phyloP scores from a whole-genome alignment of 2,113 vertebrate species.

The Apodemus speciosus region DNA sequence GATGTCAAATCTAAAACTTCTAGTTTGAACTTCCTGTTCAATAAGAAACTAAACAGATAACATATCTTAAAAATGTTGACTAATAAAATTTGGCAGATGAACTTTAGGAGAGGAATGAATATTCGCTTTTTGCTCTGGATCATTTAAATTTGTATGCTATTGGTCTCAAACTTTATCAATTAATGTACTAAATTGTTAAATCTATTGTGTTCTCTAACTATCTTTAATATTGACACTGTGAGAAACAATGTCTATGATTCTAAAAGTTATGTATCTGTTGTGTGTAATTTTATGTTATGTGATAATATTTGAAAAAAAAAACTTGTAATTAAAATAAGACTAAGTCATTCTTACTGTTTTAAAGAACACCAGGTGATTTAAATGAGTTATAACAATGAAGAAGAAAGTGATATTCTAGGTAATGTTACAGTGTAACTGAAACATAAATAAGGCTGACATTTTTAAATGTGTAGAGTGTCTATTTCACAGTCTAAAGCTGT shows the following conservation, averaged over 20 bases:
- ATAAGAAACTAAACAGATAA: background rate
- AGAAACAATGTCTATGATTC: constrained; percentile 1
- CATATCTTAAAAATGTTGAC: background rate
- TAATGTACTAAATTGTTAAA: constrained; percentile 5
- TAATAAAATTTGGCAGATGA: background rate
- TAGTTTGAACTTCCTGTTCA: background rate
- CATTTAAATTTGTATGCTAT: background rate
- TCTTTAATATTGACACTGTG: background rate
- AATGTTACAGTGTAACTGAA: background rate
- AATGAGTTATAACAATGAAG: constrained; percentile 22
- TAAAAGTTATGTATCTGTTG: background rate
- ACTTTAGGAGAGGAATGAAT: background rate
- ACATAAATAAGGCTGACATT: background rate
- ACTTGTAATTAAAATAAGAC: background rate
- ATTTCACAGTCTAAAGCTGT: background rate
- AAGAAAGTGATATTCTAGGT: background rate
- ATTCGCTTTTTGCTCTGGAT: background rate
- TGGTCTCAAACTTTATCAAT: background rate
- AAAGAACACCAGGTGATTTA: background rate
- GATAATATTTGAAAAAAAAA: background rate
- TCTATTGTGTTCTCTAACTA: background rate
- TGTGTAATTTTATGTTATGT: constrained; percentile 33
- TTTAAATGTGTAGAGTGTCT: background rate
- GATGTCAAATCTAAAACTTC: background rate
- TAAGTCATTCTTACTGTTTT: background rate